Conservation (phyloP, 2,888 invertebrate genomes). For the Calephelis perditalis region DNA sequence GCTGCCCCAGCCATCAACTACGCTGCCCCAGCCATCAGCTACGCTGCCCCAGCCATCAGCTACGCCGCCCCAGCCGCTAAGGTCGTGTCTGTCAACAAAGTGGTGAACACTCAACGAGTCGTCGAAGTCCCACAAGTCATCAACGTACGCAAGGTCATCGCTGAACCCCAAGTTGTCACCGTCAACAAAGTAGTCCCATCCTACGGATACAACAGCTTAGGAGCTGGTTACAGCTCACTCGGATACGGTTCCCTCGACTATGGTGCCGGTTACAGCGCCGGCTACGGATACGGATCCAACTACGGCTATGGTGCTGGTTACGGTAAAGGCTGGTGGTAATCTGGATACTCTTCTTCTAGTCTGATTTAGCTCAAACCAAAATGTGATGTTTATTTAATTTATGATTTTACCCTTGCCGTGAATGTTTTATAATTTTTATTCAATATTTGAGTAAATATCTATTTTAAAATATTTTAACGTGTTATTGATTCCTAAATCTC, state of each 20-base stretch:
- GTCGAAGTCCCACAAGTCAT: slow-evolving; percentile 43
- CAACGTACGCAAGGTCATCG: slow-evolving; percentile 44
- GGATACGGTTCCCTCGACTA: slow-evolving; percentile 28
- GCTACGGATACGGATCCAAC: too few relatives aligned
- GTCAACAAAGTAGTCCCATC: slow-evolving; percentile 50
- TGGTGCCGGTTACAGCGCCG: slow-evolving; percentile 14
- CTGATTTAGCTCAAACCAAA: slow-evolving; percentile 33
- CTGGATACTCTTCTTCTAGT: not conserved
- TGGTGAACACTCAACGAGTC: slow-evolving; percentile 41
- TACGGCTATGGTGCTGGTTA: slow-evolving; percentile 2
- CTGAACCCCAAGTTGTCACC: slow-evolving; percentile 49
- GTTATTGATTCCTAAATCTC: too few relatives aligned
- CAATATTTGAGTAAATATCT: too few relatives aligned
- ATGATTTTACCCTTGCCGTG: too few relatives aligned
- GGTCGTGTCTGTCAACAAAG: slow-evolving; percentile 42
- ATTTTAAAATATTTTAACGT: too few relatives aligned
- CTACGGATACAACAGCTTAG: slow-evolving; percentile 21
- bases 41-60: slow-evolving; percentile 17
- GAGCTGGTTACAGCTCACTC: slow-evolving; percentile 27
- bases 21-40: slow-evolving; percentile 18
- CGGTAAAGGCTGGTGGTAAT: slow-evolving; percentile 34
- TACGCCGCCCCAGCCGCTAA: slow-evolving; percentile 33
- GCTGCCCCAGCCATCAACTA: slow-evolving; percentile 19
- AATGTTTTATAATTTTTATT: too few relatives aligned
- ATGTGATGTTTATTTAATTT: not conserved